A percentile compares a stretch with the other conserved stretches of the same genome.
These are phyloP conservation scores for Bufotes viridis DNA, from an alignment of 2,797 vertebrate genomes.

Conservation along the genomic window DNA sequence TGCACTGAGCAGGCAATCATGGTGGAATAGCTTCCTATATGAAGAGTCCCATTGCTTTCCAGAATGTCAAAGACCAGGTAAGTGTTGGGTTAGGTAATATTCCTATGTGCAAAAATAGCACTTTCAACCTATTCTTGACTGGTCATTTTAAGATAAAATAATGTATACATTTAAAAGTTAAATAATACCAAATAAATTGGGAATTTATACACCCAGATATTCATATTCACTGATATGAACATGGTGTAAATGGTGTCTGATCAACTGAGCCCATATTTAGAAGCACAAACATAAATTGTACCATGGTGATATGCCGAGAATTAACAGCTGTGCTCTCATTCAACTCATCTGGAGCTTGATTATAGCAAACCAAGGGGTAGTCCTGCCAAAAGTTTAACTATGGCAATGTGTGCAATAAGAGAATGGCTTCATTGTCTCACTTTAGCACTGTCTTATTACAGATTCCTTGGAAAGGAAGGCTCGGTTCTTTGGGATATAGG, in stretches of 20 bases:
- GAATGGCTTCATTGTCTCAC: not conserved
- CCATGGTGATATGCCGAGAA: constrained; percentile 45
- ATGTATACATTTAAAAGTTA: too few relatives aligned
- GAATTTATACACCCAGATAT: not conserved
- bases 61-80: too few relatives aligned
- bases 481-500: not conserved
- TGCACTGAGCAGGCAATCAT: too few relatives aligned
- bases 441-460: constrained; percentile 31
- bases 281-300: constrained; percentile 42
- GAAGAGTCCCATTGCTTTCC: too few relatives aligned
- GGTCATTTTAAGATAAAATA: too few relatives aligned
- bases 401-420: not conserved
- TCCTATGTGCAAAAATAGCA: too few relatives aligned
- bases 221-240: constrained; percentile 18
- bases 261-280: constrained; percentile 41
- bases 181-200: not conserved
- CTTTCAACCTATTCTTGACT: too few relatives aligned
- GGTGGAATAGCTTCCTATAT: too few relatives aligned
- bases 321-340: constrained; percentile 55
- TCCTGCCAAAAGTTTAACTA: constrained; percentile 8
- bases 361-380: constrained; percentile 9
- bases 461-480: constrained; percentile 19
- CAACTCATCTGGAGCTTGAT: constrained; percentile 43
- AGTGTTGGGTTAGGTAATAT: too few relatives aligned
- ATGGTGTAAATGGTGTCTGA: constrained; percentile 52